A percentile compares a stretch with the other conserved stretches of the same genome.
Conservation (phyloP, 2,797 vertebrate genomes). For the Pogoniulus pusillus region DNA sequence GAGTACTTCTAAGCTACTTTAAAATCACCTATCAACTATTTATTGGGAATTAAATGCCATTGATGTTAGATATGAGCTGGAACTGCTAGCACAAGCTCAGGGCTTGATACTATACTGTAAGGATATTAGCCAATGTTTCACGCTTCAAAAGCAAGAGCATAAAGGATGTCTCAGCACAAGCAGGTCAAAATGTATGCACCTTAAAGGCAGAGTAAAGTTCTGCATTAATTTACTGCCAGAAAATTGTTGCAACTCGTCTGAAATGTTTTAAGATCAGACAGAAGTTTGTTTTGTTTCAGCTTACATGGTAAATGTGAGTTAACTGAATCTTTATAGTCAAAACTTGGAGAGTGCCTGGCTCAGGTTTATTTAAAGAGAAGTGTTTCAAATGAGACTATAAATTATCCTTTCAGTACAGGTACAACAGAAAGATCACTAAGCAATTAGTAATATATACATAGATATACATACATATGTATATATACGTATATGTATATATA, state of each 20-base stretch:
- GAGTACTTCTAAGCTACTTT: not conserved
- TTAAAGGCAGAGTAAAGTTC: not conserved
- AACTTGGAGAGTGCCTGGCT: not conserved
- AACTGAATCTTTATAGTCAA: not conserved
- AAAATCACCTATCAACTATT: not conserved
- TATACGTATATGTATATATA: no score
- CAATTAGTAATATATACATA: not conserved
- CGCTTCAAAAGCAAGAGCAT: not conserved
- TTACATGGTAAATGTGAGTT: not conserved
- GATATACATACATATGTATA: not conserved
- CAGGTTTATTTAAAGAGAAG: not conserved
- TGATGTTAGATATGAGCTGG: not conserved
- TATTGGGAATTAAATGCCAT: not conserved
- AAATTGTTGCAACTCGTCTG: not conserved
- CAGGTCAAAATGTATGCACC: not conserved
- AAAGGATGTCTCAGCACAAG: not conserved
- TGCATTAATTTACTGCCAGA: not conserved
- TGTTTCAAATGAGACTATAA: no score
- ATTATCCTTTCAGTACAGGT: no score
- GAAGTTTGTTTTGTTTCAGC: not conserved
- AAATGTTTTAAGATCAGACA: not conserved
- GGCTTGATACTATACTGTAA: not conserved
- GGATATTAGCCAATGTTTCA: not conserved
- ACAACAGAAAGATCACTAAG: not conserved
- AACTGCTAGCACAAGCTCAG: not conserved